Base-by-base conservation (phyloP, 2,888 invertebrate species). In the Melipona bicolor region DNA sequence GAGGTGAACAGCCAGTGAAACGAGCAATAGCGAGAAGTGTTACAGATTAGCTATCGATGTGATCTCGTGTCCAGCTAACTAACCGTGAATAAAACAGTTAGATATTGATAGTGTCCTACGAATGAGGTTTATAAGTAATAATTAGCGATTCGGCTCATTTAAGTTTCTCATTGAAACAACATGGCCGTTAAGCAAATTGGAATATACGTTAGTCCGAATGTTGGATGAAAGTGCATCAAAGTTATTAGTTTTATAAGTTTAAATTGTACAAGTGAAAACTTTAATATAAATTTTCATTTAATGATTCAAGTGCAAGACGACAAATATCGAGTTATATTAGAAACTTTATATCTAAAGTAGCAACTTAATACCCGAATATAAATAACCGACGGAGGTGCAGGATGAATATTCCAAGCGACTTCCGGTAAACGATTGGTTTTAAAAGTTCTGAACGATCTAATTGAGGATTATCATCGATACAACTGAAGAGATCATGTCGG, bases 401-500 rank as follows among this genome's bases (percentile, higher is more conserved):
- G 62, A 81, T 83, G 83, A 62, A 5, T 36, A 59, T 49, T 17
- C 74, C 11, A 24, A 19, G 36, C 27, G 15, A 24, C 21, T 56
- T 54, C 21, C 62, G 79, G 68, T 79, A 56, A 82, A 68, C 17
- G 11, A 9, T 19, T 2, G 4, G 15, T 21, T 24, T 21, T 4
- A 0, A 19, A 0, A n/a, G 5, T 36, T 1, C 1, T 9, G 0
- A 56, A n/a, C 9, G 4, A 17, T 4, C 21, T 0, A 13, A 0
- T 19, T 32, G 50, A 61, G 21, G 17, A 36, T 21, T 17, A 32
- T 19, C 21, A 62, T 62, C 27, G 17, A n/a, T 15, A 64, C 52
- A 36, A 27, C 54, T 24, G 27, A 50, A 17, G 11, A 11, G 68
- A 89, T 27, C 69, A 94, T 94, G 94, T 94, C 94, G 85, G 92